phyloP scores from a whole-genome alignment of 2,113 vertebrate genomes.

The Egretta garzetta region DNA sequence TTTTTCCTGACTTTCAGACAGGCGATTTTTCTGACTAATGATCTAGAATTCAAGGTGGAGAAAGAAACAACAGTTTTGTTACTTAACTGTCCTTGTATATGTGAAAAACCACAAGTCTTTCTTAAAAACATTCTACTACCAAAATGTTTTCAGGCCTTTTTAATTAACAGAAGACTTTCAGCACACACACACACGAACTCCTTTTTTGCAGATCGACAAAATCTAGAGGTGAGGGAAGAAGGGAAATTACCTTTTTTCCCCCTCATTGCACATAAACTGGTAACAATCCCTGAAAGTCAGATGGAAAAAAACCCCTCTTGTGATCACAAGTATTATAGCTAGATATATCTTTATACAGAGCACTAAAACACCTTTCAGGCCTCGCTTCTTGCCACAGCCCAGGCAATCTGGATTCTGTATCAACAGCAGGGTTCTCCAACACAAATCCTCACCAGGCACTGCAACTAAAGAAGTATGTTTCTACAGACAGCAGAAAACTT shows the following conservation, averaged over 20 bases:
- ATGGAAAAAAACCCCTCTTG: not conserved
- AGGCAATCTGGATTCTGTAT: not conserved
- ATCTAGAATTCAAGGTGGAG: slow-evolving; percentile 77
- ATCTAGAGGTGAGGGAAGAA: not conserved
- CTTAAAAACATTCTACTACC: not conserved
- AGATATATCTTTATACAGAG: not conserved
- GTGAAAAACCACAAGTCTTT: not conserved
- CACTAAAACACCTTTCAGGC: not conserved
- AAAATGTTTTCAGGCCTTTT: not conserved
- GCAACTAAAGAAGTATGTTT: not conserved
- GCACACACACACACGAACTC: accelerated
- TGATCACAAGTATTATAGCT: not conserved
- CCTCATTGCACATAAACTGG: not conserved
- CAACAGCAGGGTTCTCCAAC: not conserved
- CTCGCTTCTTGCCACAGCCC: not conserved
- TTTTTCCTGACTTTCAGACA: slow-evolving; percentile 90
- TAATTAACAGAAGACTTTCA: not conserved
- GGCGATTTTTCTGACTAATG: slow-evolving; percentile 82
- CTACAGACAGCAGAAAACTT: not conserved
- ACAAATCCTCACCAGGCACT: not conserved
- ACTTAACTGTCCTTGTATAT: not conserved
- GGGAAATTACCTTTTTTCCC: accelerated
- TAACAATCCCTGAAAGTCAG: not conserved
- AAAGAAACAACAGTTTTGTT: slow-evolving; percentile 6
- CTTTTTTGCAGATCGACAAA: not conserved